Conservation (phyloP, 1,140 invertebrate genomes). For the Steinernema feltiae region DNA sequence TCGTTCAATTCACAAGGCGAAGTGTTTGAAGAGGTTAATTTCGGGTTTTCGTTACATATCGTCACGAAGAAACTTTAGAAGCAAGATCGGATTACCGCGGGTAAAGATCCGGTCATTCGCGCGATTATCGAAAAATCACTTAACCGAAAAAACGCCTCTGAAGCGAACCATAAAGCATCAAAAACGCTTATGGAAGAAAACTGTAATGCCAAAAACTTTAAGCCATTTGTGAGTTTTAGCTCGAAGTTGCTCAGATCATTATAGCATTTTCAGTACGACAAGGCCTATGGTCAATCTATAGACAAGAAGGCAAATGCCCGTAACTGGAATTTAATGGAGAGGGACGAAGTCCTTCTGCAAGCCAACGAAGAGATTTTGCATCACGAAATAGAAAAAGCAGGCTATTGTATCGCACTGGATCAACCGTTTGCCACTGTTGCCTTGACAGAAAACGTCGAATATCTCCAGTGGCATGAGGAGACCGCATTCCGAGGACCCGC, state of each 20-base stretch:
- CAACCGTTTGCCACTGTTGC: neutral
- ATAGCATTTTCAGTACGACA: slow-evolving; percentile 1
- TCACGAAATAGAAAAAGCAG: neutral
- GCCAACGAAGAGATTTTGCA: neutral
- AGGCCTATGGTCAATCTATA: neutral
- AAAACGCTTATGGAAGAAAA: neutral
- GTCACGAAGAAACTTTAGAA: slow-evolving; percentile 12
- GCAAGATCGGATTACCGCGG: neutral
- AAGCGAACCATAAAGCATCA: neutral
- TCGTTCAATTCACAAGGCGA: slow-evolving; percentile 31
- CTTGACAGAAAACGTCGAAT: neutral
- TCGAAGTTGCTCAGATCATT: neutral
- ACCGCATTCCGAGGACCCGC: neutral
- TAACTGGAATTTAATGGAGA: neutral
- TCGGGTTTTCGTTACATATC: slow-evolving; percentile 16
- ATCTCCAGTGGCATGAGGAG: neutral
- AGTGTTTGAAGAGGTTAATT: slow-evolving; percentile 10
- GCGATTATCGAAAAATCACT: neutral
- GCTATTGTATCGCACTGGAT: neutral
- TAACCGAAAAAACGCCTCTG: neutral
- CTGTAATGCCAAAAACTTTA: neutral
- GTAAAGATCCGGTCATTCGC: slow-evolving; percentile 24
- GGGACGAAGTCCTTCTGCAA: neutral
- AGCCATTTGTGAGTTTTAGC: neutral
- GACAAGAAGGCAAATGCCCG: neutral